Evolutionary conservation across 2,888 invertebrate species (phyloP).

Genomic region (Liopterus haemorrhoidalis): DNA sequence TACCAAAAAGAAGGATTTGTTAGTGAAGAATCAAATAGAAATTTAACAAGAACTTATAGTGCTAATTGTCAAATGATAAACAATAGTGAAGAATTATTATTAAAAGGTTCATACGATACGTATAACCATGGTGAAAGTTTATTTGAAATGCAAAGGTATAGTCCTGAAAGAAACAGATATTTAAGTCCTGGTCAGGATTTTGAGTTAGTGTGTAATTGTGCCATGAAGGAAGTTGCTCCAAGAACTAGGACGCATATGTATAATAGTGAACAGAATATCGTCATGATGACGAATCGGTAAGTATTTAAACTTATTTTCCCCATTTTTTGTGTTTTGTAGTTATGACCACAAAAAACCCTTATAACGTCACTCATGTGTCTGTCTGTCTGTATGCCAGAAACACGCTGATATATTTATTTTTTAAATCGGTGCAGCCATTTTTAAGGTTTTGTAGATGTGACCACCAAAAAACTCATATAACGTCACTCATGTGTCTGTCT

Average conservation of each 20-base stretch:
- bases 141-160: slow-evolving; percentile 34
- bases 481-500: too few species aligned
- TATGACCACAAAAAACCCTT: too few species aligned
- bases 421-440: too few species aligned
- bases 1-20: slow-evolving; percentile 14
- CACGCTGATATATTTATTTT: too few species aligned
- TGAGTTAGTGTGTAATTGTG: slow-evolving; percentile 42
- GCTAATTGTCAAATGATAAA: slow-evolving; percentile 32
- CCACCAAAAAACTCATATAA: too few species aligned
- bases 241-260: slow-evolving; percentile 30
- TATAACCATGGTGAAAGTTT: slow-evolving; percentile 30
- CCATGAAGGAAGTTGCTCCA: slow-evolving; percentile 29
- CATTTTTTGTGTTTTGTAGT: not conserved
- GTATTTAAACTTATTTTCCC: slow-evolving; percentile 4
- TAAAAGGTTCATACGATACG: slow-evolving; percentile 32
- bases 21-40: slow-evolving; percentile 36
- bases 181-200: slow-evolving; percentile 35
- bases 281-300: slow-evolving; percentile 27
- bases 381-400: too few species aligned
- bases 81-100: slow-evolving; percentile 39
- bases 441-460: too few species aligned
- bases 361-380: too few species aligned
- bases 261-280: slow-evolving; percentile 38
- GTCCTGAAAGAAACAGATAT: slow-evolving; percentile 36
- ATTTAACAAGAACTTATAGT: slow-evolving; percentile 31